Evolutionary conservation across 53 echinoderm and acorn worm genomes (phyloP).

Genomic region (Mesocentrotus franciscanus): DNA sequence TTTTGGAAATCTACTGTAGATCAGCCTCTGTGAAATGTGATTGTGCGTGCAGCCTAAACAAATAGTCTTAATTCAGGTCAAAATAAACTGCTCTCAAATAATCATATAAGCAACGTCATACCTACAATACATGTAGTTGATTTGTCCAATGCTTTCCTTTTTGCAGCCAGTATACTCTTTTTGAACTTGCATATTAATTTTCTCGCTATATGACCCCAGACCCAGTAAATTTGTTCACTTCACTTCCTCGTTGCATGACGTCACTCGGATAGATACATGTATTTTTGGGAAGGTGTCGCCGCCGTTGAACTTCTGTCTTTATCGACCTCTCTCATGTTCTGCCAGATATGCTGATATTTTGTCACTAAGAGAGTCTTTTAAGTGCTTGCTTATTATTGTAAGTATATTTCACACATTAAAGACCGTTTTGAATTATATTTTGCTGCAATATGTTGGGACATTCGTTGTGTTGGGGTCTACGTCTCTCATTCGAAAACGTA

Average conservation of each 20-base stretch:
- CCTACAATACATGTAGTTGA: no score
- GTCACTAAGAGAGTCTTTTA: neutral
- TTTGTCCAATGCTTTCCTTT: no score
- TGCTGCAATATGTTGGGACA: neutral
- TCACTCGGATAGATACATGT: neutral
- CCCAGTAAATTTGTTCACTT: no score
- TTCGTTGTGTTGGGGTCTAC: neutral
- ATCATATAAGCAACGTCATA: no score
- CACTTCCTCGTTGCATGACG: constrained; percentile 33
- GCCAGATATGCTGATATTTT: neutral
- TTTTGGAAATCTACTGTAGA: no score
- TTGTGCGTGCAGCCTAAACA: no score
- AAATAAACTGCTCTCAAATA: no score
- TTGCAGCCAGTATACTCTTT: no score
- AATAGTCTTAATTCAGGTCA: no score
- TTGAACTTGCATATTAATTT: no score
- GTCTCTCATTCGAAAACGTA: neutral
- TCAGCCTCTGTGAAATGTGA: no score
- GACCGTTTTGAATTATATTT: neutral
- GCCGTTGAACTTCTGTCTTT: neutral
- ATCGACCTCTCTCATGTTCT: neutral
- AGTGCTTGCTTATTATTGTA: neutral
- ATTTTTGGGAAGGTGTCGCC: neutral
- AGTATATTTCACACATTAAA: neutral
- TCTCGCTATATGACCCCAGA: no score